phyloP scores from a whole-genome alignment of 2,888 invertebrate genomes.

The Epinotia demarniana region DNA sequence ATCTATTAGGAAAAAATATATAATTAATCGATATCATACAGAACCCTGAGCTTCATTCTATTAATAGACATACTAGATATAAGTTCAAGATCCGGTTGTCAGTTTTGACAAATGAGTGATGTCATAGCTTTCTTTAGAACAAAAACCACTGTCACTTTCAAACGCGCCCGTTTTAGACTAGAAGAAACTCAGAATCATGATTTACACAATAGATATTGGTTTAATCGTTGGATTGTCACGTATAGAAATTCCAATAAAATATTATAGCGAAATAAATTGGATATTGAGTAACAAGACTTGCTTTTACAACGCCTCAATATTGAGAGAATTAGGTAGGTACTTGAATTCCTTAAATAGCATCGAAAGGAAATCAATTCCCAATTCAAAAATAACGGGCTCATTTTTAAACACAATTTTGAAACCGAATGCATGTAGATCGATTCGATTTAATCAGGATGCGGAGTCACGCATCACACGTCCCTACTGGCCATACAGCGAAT shows the following conservation, averaged over 20 bases:
- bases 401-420: constrained; percentile 38
- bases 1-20: constrained; percentile 20
- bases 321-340: too few relatives aligned
- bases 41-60: constrained; percentile 34
- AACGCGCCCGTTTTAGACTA: constrained; percentile 45
- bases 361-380: not conserved
- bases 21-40: constrained; percentile 19
- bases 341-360: not conserved
- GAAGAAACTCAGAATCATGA: constrained; percentile 47
- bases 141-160: constrained; percentile 50
- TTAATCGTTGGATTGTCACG: constrained; percentile 39
- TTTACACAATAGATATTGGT: constrained; percentile 33
- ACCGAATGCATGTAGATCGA: constrained; percentile 36
- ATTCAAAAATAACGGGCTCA: constrained; percentile 15
- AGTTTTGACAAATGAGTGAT: constrained; percentile 52
- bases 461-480: constrained; percentile 36
- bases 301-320: not conserved
- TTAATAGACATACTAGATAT: constrained; percentile 43
- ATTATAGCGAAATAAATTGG: constrained; percentile 22
- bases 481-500: constrained; percentile 30
- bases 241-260: constrained; percentile 33
- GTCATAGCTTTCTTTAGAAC: constrained; percentile 50
- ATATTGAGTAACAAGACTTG: constrained; percentile 12
- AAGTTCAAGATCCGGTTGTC: constrained; percentile 47
- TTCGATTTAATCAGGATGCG: constrained; percentile 38